A percentile compares a stretch with the other conserved stretches of the same genome.
These are phyloP conservation scores for Synchiropus splendidus DNA, from an alignment of 2,113 vertebrate species.

Conservation along the genomic window DNA sequence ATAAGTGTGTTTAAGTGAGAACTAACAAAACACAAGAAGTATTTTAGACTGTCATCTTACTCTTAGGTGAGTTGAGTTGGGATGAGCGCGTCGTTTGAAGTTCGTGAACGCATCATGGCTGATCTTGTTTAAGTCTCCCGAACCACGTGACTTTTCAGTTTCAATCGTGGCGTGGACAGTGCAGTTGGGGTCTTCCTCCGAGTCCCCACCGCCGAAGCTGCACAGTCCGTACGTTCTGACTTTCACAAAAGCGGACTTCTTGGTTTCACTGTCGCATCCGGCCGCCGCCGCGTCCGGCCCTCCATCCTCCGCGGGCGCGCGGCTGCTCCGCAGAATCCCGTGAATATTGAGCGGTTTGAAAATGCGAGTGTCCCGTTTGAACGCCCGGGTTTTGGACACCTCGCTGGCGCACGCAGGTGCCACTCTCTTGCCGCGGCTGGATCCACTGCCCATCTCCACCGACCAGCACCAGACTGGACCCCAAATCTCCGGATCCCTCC, in stretches of 20 bases:
- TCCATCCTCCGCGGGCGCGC: not conserved
- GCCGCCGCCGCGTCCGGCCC: not conserved
- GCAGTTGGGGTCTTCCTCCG: slow-evolving; percentile 19
- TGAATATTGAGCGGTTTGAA: slow-evolving; percentile 27
- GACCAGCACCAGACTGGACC: too few relatives aligned
- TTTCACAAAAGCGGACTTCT: slow-evolving; percentile 30
- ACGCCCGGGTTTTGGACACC: slow-evolving; percentile 11
- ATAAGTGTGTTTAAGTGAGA: too few relatives aligned
- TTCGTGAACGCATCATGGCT: slow-evolving; percentile 17
- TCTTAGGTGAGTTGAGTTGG: too few relatives aligned
- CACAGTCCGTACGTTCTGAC: slow-evolving; percentile 52
- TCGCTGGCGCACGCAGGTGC: slow-evolving; percentile 52
- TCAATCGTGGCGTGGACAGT: not conserved
- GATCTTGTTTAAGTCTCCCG: slow-evolving; percentile 31
- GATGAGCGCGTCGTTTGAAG: too few relatives aligned
- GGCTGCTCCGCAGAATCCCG: slow-evolving; percentile 13
- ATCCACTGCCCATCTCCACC: slow-evolving; percentile 57
- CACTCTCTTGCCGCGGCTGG: slow-evolving; percentile 61
- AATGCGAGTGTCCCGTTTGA: slow-evolving; percentile 12
- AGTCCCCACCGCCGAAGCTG: slow-evolving; percentile 26
- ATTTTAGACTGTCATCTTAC: too few relatives aligned
- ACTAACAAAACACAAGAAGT: too few relatives aligned
- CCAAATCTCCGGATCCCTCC: too few relatives aligned
- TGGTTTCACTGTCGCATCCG: too few relatives aligned
- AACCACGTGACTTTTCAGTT: slow-evolving; percentile 25